phyloP scores from a whole-genome alignment of 2,888 invertebrate genomes.

The Phanerotoma sp. region DNA sequence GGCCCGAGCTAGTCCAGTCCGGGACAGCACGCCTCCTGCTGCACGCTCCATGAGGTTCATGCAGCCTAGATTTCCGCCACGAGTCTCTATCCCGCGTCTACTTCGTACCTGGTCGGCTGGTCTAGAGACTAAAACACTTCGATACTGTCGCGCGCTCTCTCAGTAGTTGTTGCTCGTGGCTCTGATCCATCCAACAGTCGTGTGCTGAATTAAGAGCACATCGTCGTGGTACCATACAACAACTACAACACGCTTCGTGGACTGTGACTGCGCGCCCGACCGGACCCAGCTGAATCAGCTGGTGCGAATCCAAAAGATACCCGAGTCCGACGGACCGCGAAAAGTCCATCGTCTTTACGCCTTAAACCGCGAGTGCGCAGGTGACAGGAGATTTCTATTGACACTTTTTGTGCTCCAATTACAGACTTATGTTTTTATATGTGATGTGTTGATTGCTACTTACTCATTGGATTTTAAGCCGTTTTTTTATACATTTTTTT shows the following conservation, averaged over 20 bases:
- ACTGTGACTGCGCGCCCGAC: slow-evolving; percentile 36
- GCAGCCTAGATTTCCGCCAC: slow-evolving; percentile 38
- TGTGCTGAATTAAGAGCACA: background rate
- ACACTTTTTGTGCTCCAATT: too few species aligned
- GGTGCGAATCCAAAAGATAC: slow-evolving; percentile 25
- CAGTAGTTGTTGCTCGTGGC: background rate
- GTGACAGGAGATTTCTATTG: too few species aligned
- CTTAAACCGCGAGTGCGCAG: slow-evolving; percentile 11
- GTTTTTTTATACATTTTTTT: too few species aligned
- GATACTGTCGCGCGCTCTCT: slow-evolving; percentile 5
- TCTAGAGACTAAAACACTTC: background rate
- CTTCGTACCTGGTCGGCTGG: too few species aligned
- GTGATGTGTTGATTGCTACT: too few species aligned
- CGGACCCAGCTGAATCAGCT: slow-evolving; percentile 31
- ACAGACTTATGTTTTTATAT: too few species aligned
- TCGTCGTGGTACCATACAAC: too few species aligned
- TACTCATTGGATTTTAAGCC: too few species aligned
- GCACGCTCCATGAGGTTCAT: slow-evolving; percentile 55
- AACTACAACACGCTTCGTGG: slow-evolving; percentile 34
- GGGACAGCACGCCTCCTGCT: slow-evolving; percentile 58
- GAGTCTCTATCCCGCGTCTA: slow-evolving; percentile 20
- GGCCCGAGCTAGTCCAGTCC: slow-evolving; percentile 57
- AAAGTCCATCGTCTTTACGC: slow-evolving; percentile 10
- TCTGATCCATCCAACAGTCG: background rate
- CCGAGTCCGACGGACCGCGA: slow-evolving; percentile 17